A percentile compares a stretch with the other conserved stretches of the same genome.
Evolutionary conservation across 1,140 invertebrate species (phyloP).

Genomic region (Bombyx mori): DNA sequence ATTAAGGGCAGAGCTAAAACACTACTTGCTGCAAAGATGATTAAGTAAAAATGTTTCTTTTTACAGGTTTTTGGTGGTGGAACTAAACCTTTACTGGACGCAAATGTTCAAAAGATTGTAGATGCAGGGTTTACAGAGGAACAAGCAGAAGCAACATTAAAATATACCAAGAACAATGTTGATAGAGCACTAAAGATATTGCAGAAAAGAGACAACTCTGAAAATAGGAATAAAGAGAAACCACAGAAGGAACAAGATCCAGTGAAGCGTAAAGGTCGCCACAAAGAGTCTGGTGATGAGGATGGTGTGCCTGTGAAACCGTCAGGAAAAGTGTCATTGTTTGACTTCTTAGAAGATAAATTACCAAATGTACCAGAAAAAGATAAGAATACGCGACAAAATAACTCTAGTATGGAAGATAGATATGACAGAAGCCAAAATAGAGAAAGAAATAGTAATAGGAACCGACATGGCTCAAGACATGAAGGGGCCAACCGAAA

Average conservation of each 20-base stretch:
- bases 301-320: conserved; percentile 79
- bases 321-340: conserved; percentile 86
- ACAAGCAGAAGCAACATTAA: conserved; percentile 82
- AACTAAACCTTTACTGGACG: conserved; percentile 79
- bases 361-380: conserved; percentile 75
- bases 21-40: no score
- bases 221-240: conserved; percentile 59
- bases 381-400: conserved; percentile 47
- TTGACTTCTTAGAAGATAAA: conserved; percentile 90
- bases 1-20: no score
- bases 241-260: conserved; percentile 48
- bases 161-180: conserved; percentile 81
- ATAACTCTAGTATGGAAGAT: conserved; percentile 37
- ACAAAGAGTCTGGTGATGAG: conserved; percentile 72
- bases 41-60: background rate
- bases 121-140: conserved; percentile 85
- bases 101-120: conserved; percentile 85
- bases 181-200: conserved; percentile 79
- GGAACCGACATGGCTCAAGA: conserved; percentile 39
- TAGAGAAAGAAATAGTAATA: conserved; percentile 43
- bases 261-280: conserved; percentile 68
- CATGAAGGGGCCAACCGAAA: conserved; percentile 47
- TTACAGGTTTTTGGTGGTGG: conserved; percentile 78
- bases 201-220: conserved; percentile 72
- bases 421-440: conserved; percentile 41